Conservation (phyloP, 2,797 vertebrate species). For the Pygocentrus nattereri region DNA sequence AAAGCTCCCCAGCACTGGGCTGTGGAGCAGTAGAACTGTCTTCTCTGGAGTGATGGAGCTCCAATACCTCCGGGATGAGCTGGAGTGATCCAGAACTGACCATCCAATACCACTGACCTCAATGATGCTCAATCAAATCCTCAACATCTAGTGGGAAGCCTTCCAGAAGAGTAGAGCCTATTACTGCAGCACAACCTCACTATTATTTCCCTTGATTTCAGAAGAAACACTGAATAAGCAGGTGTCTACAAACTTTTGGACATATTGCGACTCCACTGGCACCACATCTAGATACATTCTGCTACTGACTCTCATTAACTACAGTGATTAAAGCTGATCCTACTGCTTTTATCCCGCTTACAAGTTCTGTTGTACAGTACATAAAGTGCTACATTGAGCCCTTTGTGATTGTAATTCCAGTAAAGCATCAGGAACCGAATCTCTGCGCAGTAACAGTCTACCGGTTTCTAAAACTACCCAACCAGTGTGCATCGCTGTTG, state of each 20-base stretch:
- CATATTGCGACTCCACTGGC: neutral
- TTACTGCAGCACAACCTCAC: neutral
- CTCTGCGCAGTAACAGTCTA: neutral
- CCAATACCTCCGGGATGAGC: neutral
- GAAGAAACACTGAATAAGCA: neutral
- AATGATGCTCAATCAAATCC: neutral
- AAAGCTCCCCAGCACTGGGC: neutral
- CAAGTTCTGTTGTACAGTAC: neutral
- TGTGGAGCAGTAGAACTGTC: neutral
- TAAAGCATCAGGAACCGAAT: neutral
- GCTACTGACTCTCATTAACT: neutral
- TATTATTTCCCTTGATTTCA: neutral
- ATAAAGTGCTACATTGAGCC: no score
- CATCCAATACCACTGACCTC: neutral
- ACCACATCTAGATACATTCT: neutral
- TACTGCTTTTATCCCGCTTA: neutral
- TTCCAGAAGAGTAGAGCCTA: neutral
- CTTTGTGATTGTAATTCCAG: neutral
- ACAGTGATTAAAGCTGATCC: neutral
- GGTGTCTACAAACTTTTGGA: slow-evolving; percentile 1
- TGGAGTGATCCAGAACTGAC: neutral
- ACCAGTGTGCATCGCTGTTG: no score
- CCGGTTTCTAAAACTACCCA: neutral
- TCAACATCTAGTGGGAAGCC: neutral
- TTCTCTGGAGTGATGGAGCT: neutral